phyloP scores from a whole-genome alignment of 1,140 invertebrate genomes.

The Phymastichus coffea region DNA sequence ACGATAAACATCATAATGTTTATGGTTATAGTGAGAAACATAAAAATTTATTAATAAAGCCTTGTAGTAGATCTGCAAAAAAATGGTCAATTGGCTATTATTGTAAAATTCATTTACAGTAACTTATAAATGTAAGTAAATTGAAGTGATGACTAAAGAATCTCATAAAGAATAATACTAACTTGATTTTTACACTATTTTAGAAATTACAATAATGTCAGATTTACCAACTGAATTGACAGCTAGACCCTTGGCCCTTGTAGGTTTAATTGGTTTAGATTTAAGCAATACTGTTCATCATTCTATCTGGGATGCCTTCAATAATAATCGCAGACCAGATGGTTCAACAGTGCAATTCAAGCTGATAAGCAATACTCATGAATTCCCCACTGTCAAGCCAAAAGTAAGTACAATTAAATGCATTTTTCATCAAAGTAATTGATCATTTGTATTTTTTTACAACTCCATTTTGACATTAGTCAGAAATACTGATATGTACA shows the following conservation, averaged over 20 bases:
- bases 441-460: too few relatives aligned
- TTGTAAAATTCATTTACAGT: too few relatives aligned
- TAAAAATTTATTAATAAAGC: not conserved
- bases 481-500: not conserved
- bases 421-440: too few relatives aligned
- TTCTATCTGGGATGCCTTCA: conserved; percentile 90
- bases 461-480: not conserved
- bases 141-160: too few relatives aligned
- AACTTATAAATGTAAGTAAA: too few relatives aligned
- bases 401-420: conserved; percentile 70
- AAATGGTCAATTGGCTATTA: too few relatives aligned
- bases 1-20: conserved; percentile 11
- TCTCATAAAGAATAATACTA: too few relatives aligned
- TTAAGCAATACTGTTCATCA: conserved; percentile 82
- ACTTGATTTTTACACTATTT: conserved; percentile 12
- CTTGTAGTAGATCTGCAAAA: too few relatives aligned
- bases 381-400: conserved; percentile 87
- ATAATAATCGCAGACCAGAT: conserved; percentile 75
- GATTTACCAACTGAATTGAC: conserved; percentile 77
- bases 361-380: conserved; percentile 73
- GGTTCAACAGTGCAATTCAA: conserved; percentile 84
- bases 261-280: conserved; percentile 86
- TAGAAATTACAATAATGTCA: conserved; percentile 45
- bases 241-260: conserved; percentile 76
- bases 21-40: not conserved